Evolutionary conservation across 1,140 invertebrate species (phyloP).

Genomic region (Pomacea maculata): DNA sequence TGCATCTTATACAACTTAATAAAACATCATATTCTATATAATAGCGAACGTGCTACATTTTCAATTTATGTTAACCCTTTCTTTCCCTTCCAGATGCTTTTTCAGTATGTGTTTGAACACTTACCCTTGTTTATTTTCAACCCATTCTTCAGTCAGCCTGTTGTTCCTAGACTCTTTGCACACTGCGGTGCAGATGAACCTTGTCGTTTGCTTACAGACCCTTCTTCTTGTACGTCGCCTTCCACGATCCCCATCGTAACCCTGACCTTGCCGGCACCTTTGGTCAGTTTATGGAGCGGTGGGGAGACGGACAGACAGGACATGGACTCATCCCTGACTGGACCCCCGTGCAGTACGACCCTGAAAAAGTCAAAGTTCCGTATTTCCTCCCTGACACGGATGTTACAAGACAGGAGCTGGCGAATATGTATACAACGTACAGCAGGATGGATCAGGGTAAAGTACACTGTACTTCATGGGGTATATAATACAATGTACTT

Average conservation of each 20-base stretch:
- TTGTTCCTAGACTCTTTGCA: constrained; percentile 71
- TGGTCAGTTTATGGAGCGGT: constrained; percentile 88
- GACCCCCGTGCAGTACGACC: constrained; percentile 84
- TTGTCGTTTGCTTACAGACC: constrained; percentile 68
- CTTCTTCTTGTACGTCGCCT: constrained; percentile 86
- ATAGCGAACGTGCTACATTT: too few species aligned
- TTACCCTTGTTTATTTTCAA: too few species aligned
- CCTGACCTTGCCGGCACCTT: constrained; percentile 78
- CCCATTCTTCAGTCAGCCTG: not conserved
- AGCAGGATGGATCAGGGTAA: constrained; percentile 74
- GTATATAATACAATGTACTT: too few species aligned
- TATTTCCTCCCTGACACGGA: constrained; percentile 86
- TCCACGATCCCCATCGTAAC: constrained; percentile 87
- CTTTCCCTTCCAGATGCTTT: too few species aligned
- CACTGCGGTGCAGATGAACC: not conserved
- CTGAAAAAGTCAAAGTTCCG: constrained; percentile 81
- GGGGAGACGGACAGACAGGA: constrained; percentile 81
- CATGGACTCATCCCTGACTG: constrained; percentile 86
- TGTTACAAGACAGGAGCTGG: constrained; percentile 80
- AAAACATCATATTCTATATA: too few species aligned
- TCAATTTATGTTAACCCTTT: too few species aligned
- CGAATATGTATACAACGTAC: constrained; percentile 88
- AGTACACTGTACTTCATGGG: not conserved
- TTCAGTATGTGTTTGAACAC: too few species aligned
- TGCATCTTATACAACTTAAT: too few species aligned